Conservation (phyloP, 2,797 vertebrate species). For the Gambelia wislizenii region DNA sequence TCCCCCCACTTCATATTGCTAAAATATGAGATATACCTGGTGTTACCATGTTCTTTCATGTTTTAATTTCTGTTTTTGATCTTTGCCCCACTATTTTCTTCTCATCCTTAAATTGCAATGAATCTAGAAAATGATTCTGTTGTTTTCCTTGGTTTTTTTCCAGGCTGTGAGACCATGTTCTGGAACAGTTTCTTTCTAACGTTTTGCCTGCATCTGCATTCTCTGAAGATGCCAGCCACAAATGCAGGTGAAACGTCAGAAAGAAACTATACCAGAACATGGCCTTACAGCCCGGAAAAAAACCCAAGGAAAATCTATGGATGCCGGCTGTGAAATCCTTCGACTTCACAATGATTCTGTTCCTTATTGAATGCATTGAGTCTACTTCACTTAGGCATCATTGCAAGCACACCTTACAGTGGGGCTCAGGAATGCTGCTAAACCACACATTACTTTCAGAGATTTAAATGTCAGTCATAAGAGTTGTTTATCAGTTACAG, state of each 20-base stretch:
- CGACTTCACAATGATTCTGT: too few relatives aligned
- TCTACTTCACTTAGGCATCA: not conserved
- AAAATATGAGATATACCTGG: not conserved
- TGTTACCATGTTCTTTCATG: slow-evolving; percentile 18
- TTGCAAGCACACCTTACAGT: not conserved
- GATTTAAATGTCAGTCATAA: not conserved
- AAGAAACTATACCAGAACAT: too few relatives aligned
- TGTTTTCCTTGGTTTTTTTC: too few relatives aligned
- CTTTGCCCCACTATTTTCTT: slow-evolving; percentile 17
- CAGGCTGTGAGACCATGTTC: too few relatives aligned
- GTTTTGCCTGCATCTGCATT: too few relatives aligned
- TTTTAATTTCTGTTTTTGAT: slow-evolving; percentile 38
- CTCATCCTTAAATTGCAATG: not conserved
- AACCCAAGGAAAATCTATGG: too few relatives aligned
- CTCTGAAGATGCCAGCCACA: too few relatives aligned
- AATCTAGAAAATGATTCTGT: not conserved
- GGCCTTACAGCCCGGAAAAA: too few relatives aligned
- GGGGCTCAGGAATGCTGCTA: not conserved
- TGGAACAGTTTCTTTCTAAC: too few relatives aligned
- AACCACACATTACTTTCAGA: not conserved
- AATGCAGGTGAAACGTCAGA: too few relatives aligned
- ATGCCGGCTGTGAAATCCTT: too few relatives aligned
- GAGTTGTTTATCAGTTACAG: not conserved
- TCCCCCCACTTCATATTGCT: slow-evolving; percentile 4
- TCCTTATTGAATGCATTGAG: not conserved